Evolutionary conservation across 2,797 vertebrate species (phyloP).

Genomic region (Manis javanica): DNA sequence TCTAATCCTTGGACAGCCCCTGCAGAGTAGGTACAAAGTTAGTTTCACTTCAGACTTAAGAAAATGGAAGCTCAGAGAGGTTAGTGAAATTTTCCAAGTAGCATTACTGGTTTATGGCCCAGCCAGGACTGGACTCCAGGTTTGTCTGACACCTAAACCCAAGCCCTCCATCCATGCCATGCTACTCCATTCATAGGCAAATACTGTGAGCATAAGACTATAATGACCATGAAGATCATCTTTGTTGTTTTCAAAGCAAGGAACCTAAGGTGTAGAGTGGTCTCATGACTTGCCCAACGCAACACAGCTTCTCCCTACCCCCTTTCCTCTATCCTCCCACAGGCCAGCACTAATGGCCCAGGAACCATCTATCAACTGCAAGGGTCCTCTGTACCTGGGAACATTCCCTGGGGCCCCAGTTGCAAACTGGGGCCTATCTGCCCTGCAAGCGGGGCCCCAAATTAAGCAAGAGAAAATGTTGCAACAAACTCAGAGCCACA

Average conservation of each 20-base stretch:
- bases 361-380: background rate
- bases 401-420: background rate
- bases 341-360: background rate
- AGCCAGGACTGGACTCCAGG: background rate
- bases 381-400: background rate
- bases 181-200: background rate
- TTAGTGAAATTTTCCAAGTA: background rate
- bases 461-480: background rate
- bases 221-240: background rate
- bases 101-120: background rate
- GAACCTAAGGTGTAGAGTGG: background rate
- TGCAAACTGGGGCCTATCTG: background rate
- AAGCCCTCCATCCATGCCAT: background rate
- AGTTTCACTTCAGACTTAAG: conserved; percentile 18
- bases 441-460: background rate
- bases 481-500: background rate
- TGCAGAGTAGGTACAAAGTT: conserved; percentile 17
- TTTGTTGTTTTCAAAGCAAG: conserved; percentile 6
- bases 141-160: background rate
- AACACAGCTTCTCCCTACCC: background rate
- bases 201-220: background rate
- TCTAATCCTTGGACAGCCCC: background rate
- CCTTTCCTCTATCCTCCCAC: background rate
- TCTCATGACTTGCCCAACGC: background rate
- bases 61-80: background rate